These are phyloP conservation scores for Prunella strophiata DNA, from an alignment of 2,797 vertebrate genomes.

Conservation along the genomic window DNA sequence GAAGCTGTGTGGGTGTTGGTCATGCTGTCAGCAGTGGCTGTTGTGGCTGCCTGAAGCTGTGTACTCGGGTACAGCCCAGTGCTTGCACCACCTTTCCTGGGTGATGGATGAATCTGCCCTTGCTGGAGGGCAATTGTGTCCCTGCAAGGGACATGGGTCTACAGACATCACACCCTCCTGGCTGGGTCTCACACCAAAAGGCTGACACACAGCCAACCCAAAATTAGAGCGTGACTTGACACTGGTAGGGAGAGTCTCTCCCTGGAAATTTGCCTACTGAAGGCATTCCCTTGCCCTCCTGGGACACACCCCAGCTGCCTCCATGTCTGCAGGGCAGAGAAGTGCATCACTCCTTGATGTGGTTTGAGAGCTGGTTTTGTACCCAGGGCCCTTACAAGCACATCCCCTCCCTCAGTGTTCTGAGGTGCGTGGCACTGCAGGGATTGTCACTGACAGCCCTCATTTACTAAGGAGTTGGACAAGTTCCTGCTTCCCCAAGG, in stretches of 20 bases:
- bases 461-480: neutral
- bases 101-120: neutral
- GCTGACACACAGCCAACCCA: neutral
- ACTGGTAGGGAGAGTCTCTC: neutral
- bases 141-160: neutral
- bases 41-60: neutral
- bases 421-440: neutral
- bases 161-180: neutral
- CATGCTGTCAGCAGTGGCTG: neutral
- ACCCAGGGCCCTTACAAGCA: neutral
- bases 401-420: neutral
- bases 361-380: neutral
- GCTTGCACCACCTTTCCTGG: neutral
- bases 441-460: neutral
- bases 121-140: neutral
- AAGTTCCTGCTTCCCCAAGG: neutral
- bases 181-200: neutral
- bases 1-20: neutral
- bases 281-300: neutral
- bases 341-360: neutral
- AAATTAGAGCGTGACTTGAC: neutral
- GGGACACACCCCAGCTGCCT: fast-evolving
- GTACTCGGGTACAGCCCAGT: neutral
- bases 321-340: neutral
- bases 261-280: neutral